Percentiles rank a stretch among this genome's conserved stretches.
Conservation (phyloP, 30 jellyfish, hydroid and myxozoan species). For the Mastigias papua region DNA sequence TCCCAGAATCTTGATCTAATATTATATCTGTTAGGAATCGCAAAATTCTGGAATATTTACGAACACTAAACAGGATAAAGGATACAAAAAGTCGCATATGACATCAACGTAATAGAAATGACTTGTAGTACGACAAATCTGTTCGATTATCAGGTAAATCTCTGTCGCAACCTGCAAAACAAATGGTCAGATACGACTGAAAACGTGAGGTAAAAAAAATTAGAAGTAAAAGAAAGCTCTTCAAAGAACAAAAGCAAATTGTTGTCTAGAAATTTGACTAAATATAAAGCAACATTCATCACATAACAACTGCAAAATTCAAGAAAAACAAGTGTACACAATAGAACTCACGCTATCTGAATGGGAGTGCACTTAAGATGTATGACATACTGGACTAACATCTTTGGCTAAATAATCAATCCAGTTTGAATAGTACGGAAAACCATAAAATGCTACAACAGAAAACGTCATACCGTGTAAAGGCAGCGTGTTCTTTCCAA, state of each 20-base stretch:
- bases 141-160: constrained; percentile 86
- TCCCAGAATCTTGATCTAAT: too few species aligned
- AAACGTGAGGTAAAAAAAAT: too few species aligned
- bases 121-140: constrained; percentile 74
- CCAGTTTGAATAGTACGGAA: too few species aligned
- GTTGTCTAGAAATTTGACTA: not conserved
- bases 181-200: not conserved
- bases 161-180: constrained; percentile 70
- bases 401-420: too few species aligned
- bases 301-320: too few species aligned
- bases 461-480: constrained; percentile 73
- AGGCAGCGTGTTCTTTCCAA: constrained; percentile 86
- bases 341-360: too few species aligned
- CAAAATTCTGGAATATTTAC: not conserved
- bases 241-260: not conserved
- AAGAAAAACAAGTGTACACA: too few species aligned
- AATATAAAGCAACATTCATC: not conserved
- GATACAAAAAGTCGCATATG: constrained; percentile 96
- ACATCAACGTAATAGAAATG: constrained; percentile 83
- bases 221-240: too few species aligned
- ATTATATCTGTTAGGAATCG: too few species aligned
- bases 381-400: not conserved
- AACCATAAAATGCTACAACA: too few species aligned
- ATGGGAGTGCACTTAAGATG: too few species aligned
- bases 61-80: constrained; percentile 1